Evolutionary conservation across 1,140 invertebrate species (phyloP).

Genomic region (Zophobas atratus): DNA sequence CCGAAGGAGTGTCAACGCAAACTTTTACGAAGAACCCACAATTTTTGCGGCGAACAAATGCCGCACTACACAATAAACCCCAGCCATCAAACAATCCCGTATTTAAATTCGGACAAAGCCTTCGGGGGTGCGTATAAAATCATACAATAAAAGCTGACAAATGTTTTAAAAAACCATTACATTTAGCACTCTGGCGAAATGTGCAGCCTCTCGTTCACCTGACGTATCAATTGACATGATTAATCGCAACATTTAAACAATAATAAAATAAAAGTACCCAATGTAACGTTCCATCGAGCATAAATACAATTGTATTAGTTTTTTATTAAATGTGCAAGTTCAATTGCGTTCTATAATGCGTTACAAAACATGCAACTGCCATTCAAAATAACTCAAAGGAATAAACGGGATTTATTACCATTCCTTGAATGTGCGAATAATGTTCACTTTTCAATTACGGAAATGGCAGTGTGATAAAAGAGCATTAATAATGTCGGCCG

Average conservation of each 20-base stretch:
- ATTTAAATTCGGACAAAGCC: no score
- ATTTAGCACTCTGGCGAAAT: no score
- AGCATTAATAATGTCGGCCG: background rate
- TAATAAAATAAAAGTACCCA: background rate
- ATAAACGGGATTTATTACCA: background rate
- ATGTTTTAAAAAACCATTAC: no score
- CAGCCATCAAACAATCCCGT: no score
- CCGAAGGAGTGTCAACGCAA: no score
- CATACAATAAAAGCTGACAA: no score
- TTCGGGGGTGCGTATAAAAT: no score
- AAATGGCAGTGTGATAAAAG: background rate
- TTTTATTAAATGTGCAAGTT: constrained; percentile 1
- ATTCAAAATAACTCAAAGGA: background rate
- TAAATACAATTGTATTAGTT: constrained; percentile 1
- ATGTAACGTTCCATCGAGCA: constrained; percentile 6
- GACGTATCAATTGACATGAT: constrained; percentile 10
- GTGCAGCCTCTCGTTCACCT: background rate
- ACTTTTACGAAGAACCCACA: no score
- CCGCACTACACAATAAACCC: no score
- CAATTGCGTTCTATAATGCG: constrained; percentile 1
- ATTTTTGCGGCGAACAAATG: no score
- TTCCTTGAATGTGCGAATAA: background rate
- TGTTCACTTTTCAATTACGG: background rate
- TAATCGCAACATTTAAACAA: constrained; percentile 9
- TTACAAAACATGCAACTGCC: background rate